phyloP scores from a whole-genome alignment of 1,140 invertebrate genomes.

The Calliphora vicina region DNA sequence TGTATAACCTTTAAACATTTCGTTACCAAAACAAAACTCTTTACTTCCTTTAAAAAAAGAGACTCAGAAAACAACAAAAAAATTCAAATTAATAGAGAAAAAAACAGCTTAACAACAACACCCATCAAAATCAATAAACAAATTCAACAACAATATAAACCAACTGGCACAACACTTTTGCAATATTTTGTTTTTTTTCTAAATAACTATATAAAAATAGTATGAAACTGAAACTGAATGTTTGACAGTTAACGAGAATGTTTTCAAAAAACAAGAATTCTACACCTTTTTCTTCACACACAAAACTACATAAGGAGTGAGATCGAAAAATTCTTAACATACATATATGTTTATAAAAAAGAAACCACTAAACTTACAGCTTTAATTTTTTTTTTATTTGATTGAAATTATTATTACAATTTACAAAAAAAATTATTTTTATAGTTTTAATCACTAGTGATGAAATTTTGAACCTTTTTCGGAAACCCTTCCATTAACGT shows the following conservation, averaged over 20 bases:
- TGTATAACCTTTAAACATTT: slow-evolving; percentile 33
- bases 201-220: not conserved
- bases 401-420: too few relatives aligned
- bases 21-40: slow-evolving; percentile 8
- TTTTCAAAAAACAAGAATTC: too few relatives aligned
- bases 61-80: not conserved
- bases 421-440: too few relatives aligned
- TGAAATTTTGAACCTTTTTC: too few relatives aligned
- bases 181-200: too few relatives aligned
- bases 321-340: too few relatives aligned
- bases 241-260: not conserved
- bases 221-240: not conserved
- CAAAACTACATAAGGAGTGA: too few relatives aligned
- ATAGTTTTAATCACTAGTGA: too few relatives aligned
- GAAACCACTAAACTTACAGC: too few relatives aligned
- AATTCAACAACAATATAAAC: not conserved
- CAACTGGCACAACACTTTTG: not conserved
- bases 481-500: too few relatives aligned
- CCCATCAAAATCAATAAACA: not conserved
- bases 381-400: too few relatives aligned
- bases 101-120: not conserved
- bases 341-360: too few relatives aligned
- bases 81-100: not conserved
- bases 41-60: slow-evolving; percentile 44
- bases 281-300: not conserved